A percentile compares a stretch with the other conserved stretches of the same genome.
These are phyloP conservation scores for Crotalus viridis DNA, from an alignment of 2,113 vertebrate species.

Conservation along the genomic window DNA sequence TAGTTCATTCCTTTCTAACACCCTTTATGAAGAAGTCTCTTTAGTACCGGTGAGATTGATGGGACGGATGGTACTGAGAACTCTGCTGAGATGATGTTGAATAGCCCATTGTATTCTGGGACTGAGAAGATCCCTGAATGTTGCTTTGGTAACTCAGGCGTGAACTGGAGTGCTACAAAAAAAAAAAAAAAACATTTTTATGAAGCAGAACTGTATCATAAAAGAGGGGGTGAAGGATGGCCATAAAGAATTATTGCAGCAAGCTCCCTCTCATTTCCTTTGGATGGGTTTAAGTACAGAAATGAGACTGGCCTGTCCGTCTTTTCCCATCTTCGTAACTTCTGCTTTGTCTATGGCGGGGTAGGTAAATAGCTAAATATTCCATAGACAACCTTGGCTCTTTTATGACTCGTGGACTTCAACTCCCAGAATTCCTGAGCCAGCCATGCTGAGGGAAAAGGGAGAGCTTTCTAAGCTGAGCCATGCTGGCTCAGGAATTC, in stretches of 20 bases:
- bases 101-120: constrained; percentile 94
- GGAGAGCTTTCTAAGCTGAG: no score
- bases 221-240: neutral
- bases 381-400: no score
- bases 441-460: no score
- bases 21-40: constrained; percentile 29
- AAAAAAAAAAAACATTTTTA: constrained; percentile 13
- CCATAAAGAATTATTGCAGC: neutral
- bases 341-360: neutral
- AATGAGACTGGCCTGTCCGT: neutral
- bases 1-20: constrained; percentile 52
- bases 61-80: constrained; percentile 87
- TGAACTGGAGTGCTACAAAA: constrained; percentile 86
- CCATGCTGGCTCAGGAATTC: no score
- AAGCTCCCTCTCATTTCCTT: neutral
- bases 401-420: no score
- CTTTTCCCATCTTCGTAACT: no score
- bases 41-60: constrained; percentile 95
- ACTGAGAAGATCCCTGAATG: constrained; percentile 91
- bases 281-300: neutral
- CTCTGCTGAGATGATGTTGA: constrained; percentile 93
- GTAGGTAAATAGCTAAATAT: no score
- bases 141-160: constrained; percentile 99
- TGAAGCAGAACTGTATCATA: neutral
- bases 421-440: no score